phyloP scores from a whole-genome alignment of 2,797 vertebrate species.

The Sparidentex hasta region DNA sequence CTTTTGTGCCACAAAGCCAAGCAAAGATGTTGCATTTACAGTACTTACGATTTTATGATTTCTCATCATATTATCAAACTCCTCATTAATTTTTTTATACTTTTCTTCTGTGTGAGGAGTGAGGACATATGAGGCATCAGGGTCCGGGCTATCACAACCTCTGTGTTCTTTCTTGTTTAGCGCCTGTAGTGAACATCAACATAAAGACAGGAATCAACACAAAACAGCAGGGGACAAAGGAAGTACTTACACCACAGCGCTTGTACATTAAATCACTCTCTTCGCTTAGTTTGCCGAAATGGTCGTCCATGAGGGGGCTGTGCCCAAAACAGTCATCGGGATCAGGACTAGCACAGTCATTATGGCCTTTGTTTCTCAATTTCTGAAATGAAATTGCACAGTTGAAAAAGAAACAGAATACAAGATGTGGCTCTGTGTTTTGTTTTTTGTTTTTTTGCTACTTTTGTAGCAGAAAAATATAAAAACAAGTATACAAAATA shows the following conservation, averaged over 20 bases:
- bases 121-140: constrained; percentile 99
- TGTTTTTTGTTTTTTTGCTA: constrained; percentile 19
- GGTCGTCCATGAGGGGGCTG: constrained; percentile 99
- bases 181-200: constrained; percentile 98
- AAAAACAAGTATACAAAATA: constrained; percentile 8
- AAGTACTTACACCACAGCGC: constrained; percentile 99
- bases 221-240: constrained; percentile 93
- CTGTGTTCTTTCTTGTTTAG: constrained; percentile 99
- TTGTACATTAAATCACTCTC: constrained; percentile 99
- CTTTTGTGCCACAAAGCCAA: constrained; percentile 88
- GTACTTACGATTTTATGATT: constrained; percentile 99
- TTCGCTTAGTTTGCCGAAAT: constrained; percentile 99
- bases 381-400: constrained; percentile 99
- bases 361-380: constrained; percentile 99
- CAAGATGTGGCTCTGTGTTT: constrained; percentile 56
- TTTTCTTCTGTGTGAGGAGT: constrained; percentile 99
- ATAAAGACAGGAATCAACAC: constrained; percentile 99
- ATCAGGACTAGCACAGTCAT: constrained; percentile 99
- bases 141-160: constrained; percentile 99
- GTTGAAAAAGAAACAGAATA: constrained; percentile 90
- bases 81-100: constrained; percentile 99
- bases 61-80: constrained; percentile 99
- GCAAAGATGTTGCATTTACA: constrained; percentile 86
- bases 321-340: constrained; percentile 99
- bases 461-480: constrained; percentile 30